These are phyloP conservation scores for Harpalus rubripes DNA, from an alignment of 2,888 invertebrate genomes.

Conservation along the genomic window DNA sequence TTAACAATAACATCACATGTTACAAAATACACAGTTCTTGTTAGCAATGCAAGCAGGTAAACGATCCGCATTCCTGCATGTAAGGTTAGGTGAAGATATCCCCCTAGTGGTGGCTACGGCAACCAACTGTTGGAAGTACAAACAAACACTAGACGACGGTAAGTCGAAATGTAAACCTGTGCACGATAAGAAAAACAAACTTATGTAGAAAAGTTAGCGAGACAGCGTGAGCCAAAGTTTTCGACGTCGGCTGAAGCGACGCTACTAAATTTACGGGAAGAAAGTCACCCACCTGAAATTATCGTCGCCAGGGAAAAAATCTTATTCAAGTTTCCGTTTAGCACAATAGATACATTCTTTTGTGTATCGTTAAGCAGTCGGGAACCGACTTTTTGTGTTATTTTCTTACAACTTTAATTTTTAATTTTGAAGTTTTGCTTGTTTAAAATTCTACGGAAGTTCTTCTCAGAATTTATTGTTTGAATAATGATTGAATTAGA, in stretches of 20 bases:
- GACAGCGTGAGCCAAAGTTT: conserved; percentile 40
- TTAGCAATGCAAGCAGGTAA: conserved; percentile 44
- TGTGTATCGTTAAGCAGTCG: conserved; percentile 49
- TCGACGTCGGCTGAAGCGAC: conserved; percentile 14
- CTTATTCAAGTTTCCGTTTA: conserved; percentile 45
- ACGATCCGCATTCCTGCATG: conserved; percentile 35
- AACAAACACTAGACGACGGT: conserved; percentile 70
- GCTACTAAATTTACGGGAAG: conserved; percentile 41
- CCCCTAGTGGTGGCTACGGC: conserved; percentile 9
- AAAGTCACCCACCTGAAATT: conserved; percentile 45
- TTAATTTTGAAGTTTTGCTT: conserved; percentile 52
- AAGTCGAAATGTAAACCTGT: conserved; percentile 70
- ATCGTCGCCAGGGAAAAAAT: conserved; percentile 41
- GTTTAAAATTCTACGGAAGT: conserved; percentile 17
- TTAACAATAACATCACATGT: conserved; percentile 43
- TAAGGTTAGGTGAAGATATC: conserved; percentile 24
- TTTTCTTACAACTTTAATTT: conserved; percentile 41
- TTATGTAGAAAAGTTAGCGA: conserved; percentile 68
- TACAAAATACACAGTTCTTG: conserved; percentile 41
- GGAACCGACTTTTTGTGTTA: conserved; percentile 32
- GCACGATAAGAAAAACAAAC: conserved; percentile 70
- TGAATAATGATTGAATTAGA: neutral
- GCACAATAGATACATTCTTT: conserved; percentile 50
- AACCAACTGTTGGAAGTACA: conserved; percentile 60
- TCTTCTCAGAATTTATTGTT: neutral